Base-by-base conservation (phyloP, 2,797 vertebrate species). In the Lates japonicus region DNA sequence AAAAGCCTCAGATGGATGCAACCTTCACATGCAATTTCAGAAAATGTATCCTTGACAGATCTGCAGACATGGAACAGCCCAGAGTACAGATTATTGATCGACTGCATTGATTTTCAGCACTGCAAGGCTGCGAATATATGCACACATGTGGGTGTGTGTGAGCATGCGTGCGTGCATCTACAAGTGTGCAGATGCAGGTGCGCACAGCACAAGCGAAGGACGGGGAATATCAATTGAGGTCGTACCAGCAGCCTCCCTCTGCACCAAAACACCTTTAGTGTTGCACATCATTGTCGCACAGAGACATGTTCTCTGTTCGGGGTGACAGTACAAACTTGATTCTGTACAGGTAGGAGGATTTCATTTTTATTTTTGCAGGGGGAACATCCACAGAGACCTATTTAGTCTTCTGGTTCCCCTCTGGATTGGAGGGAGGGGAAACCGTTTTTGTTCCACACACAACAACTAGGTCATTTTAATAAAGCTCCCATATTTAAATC, bases 391-490 rank as follows among this genome's bases (percentile, higher is more conserved):
- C 74, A 76, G 49, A 81, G 66, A 68, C 61, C 42, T 22, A 39
- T 61, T 70, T 65, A 77, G 44, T 69, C 76, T 81, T 67, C 42
- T 17, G 65, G 31, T 49, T 59, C 48, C 57, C 44, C 52, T 81
- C 31, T 52, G 51, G 64, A 35, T 52, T 67, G 64, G 44, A 62
- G 61, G 74, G 44, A 54, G 66, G 63, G 64, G 35, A 68, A 76
- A 66, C 31, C 0, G 5, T 84, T 67, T 82, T 66, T 35, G 58
- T 68, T 85, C 10, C 39, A 82, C 67, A 25, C n/a, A 70, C 46
- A 90, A 80, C 57, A 76, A 81, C 75, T 62, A 22, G 80, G 69
- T 88, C 54, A 84, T 83, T 79, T 78, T 71, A 71, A 76, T 78
- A 73, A 82, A 49, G 64, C 61, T 66, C 1, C 3, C 22, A 33